Evolutionary conservation across 2,888 invertebrate species (phyloP).

Genomic region (Terebella lapidaria): DNA sequence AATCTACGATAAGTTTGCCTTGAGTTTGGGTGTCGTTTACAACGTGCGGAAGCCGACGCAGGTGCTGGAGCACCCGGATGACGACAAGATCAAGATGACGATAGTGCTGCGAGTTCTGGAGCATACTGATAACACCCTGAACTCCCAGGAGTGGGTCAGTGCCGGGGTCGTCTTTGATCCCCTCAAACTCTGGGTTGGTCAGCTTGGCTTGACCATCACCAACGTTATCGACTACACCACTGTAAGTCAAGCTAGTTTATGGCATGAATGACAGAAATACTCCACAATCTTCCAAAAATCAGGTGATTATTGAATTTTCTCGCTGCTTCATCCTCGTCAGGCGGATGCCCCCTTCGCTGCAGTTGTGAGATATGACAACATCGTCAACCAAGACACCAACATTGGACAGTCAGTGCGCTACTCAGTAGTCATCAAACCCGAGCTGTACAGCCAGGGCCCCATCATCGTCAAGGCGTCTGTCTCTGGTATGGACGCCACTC

Average conservation of each 20-base stretch:
- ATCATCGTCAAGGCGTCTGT: neutral
- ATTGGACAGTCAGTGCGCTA: neutral
- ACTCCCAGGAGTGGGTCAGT: constrained; percentile 38
- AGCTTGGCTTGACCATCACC: neutral
- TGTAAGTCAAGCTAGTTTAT: too few relatives aligned
- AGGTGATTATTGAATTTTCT: too few relatives aligned
- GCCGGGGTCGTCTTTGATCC: constrained; percentile 40
- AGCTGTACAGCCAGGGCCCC: neutral
- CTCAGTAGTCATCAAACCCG: neutral
- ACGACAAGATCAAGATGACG: constrained; percentile 28
- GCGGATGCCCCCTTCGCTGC: too few relatives aligned
- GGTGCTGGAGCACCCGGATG: neutral
- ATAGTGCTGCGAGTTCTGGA: constrained; percentile 32
- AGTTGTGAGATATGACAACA: too few relatives aligned
- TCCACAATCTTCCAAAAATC: too few relatives aligned
- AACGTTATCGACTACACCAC: too few relatives aligned
- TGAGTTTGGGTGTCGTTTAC: constrained; percentile 29
- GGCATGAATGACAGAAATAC: too few relatives aligned
- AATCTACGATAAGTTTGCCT: constrained; percentile 31
- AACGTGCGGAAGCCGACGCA: neutral
- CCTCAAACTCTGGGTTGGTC: constrained; percentile 42
- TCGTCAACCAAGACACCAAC: neutral
- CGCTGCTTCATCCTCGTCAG: too few relatives aligned
- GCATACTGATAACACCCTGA: constrained; percentile 16
- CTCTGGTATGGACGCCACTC: too few relatives aligned